Percentiles rank a stretch among this genome's conserved stretches.
phyloP scores from a whole-genome alignment of 2,113 vertebrate genomes.

The Beaufortia kweichowensis region DNA sequence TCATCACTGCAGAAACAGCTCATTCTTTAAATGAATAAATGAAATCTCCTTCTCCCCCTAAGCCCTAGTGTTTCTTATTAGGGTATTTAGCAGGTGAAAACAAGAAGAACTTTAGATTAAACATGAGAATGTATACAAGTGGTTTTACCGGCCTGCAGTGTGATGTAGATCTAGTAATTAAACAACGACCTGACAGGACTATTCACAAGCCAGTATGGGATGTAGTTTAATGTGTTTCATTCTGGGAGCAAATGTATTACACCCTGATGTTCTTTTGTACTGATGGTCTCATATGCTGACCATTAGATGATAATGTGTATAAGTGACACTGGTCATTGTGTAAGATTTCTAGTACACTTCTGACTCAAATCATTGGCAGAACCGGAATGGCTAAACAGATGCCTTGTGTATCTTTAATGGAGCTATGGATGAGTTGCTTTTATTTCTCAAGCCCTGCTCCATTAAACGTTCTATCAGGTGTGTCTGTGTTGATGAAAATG shows the following conservation, averaged over 20 bases:
- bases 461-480: conserved; percentile 1
- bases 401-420: conserved; percentile 48
- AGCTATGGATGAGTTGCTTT: conserved; percentile 44
- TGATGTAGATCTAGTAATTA: not conserved
- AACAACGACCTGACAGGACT: not conserved
- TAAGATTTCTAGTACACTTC: not conserved
- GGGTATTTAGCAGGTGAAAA: not conserved
- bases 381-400: conserved; percentile 11
- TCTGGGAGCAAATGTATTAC: not conserved
- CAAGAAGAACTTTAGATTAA: not conserved
- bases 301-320: too few species aligned
- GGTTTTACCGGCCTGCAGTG: not conserved
- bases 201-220: not conserved
- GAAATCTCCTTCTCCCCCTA: not conserved
- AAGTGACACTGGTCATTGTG: too few species aligned
- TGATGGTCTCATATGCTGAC: not conserved
- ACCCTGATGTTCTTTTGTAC: not conserved
- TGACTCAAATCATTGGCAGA: conserved; percentile 11
- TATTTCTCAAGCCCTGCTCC: conserved; percentile 26
- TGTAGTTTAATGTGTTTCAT: not conserved
- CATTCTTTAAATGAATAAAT: conserved; percentile 21
- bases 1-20: conserved; percentile 13
- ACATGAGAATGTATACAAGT: not conserved
- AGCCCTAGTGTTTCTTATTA: not conserved
- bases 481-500: conserved; percentile 14